Base-by-base conservation (phyloP, 2,113 vertebrate species). In the Larimichthys polyactis region DNA sequence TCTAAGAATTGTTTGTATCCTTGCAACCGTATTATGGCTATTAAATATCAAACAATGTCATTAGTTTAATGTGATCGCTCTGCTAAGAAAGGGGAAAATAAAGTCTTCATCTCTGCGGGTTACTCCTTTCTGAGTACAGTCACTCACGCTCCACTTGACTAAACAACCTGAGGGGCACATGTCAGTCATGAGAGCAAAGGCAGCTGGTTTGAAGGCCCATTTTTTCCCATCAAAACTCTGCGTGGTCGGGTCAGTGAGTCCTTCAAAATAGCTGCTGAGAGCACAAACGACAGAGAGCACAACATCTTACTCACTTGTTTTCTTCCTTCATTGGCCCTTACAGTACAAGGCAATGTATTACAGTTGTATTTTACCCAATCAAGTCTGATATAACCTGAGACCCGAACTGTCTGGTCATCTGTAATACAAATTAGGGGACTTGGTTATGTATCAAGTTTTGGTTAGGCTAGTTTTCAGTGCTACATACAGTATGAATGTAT, bases 381-480 rank as follows among this genome's bases (percentile, higher is more conserved):
- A 60, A 27, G n/a, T 32, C 44, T 54, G 22, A 67, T 79, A 75
- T 67, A 78, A 81, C 84, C 80, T 89, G 88, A 90, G 90, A n/a
- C n/a, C 71, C 68, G 12, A 44, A 27, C 62, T 80, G n/a, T 78
- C 52, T 57, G 3, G 58, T 44, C 55, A 59, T 52, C 65, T 55
- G n/a, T 59, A 36, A 60, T 80, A 82, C 71, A 84, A 84, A 44
- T 76, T 84, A 60, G 36, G 58, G 63, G 32, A 79, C 58, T 36
- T 22, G 17, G 27, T 19, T 44, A 67, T 15, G 20, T 71, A 46
- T 58, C 54, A 72, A 43, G 81, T 86, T 87, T 73, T 66, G 81
- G 72, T 87, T 83, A 24, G 60, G 73, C 62, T 92, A 90, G 64
- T 69, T 81, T 70, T 82, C 19, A 85, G 78, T 90, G 92, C 92